Percentiles rank a stretch among this genome's conserved stretches.
phyloP scores from a whole-genome alignment of 2,797 vertebrate species.

The Gallinago nigripennis region DNA sequence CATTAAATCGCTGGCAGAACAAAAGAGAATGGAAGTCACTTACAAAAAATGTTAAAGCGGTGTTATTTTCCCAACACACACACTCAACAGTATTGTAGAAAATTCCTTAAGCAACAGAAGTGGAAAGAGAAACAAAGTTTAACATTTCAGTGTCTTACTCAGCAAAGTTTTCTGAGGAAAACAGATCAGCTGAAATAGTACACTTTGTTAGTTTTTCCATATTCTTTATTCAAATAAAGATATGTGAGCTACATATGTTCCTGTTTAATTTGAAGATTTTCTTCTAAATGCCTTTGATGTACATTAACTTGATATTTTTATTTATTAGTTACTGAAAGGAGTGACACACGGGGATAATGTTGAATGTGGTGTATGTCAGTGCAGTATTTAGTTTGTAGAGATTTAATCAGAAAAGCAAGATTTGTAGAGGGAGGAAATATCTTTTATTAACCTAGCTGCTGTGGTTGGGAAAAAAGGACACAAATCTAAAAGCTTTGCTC shows the following conservation, averaged over 20 bases:
- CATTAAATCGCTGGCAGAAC: slow-evolving; percentile 20
- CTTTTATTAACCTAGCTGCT: not conserved
- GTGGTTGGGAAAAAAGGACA: not conserved
- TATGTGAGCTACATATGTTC: slow-evolving; percentile 58
- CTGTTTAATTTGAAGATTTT: slow-evolving; percentile 41
- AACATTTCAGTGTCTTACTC: slow-evolving; percentile 56
- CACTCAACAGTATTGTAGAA: slow-evolving; percentile 5
- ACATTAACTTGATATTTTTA: slow-evolving; percentile 36
- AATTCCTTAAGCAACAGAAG: slow-evolving; percentile 54
- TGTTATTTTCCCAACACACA: not conserved
- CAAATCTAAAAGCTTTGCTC: not conserved
- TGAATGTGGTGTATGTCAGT: not conserved
- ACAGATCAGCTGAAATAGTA: slow-evolving; percentile 46
- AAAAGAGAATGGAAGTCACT: slow-evolving; percentile 16
- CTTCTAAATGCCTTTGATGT: slow-evolving; percentile 19
- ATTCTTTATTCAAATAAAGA: slow-evolving; percentile 66
- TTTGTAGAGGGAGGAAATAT: not conserved
- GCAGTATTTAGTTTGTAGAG: not conserved
- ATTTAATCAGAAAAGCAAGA: slow-evolving; percentile 13
- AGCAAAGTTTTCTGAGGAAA: slow-evolving; percentile 56
- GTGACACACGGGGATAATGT: not conserved
- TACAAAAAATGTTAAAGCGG: not conserved
- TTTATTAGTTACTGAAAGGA: slow-evolving; percentile 30
- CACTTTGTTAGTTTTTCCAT: slow-evolving; percentile 66
- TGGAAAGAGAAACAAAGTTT: slow-evolving; percentile 66